Conservation (phyloP, 2,888 invertebrate species). For the Perizoma flavofasciatum region DNA sequence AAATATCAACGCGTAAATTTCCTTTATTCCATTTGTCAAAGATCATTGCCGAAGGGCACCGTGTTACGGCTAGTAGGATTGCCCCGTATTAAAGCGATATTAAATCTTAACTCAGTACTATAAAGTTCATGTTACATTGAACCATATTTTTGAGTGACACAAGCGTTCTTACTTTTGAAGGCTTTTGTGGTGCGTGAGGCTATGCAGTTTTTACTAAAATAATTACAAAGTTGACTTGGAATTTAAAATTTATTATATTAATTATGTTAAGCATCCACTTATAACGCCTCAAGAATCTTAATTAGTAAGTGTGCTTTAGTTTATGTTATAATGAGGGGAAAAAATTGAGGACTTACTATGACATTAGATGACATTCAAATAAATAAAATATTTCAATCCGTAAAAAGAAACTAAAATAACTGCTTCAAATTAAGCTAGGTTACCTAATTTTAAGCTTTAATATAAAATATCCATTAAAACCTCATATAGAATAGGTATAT, state of each 20-base stretch:
- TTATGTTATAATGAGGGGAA: conserved; percentile 5
- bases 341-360: background rate
- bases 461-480: no score
- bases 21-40: no score
- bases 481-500: no score
- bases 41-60: no score
- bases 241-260: conserved; percentile 69
- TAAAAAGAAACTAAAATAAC: no score
- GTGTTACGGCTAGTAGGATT: no score
- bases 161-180: background rate
- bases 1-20: no score
- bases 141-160: conserved; percentile 1
- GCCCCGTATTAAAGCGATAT: no score
- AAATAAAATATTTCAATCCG: no score
- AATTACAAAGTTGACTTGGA: conserved; percentile 56
- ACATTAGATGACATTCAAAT: no score
- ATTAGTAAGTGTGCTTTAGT: conserved; percentile 46
- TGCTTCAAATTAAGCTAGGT: no score
- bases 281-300: conserved; percentile 51
- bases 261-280: conserved; percentile 55
- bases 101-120: background rate
- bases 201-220: conserved; percentile 61
- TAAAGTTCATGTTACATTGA: conserved; percentile 5
- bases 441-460: no score
- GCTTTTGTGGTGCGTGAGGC: conserved; percentile 40